Conservation (phyloP, 2,797 vertebrate species). For the Tapera naevia region DNA sequence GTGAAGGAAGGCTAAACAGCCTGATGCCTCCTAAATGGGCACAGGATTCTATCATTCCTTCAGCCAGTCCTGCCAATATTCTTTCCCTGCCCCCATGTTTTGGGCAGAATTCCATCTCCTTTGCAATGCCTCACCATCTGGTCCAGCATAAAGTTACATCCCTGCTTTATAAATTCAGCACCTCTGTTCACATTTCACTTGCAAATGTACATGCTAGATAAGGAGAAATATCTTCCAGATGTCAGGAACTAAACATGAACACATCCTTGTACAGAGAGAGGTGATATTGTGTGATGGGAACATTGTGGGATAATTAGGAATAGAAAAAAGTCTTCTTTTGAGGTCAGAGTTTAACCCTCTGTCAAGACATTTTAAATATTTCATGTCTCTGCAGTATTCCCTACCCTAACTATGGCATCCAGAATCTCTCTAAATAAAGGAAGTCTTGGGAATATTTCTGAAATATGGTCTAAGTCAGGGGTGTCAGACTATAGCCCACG, state of each 20-base stretch:
- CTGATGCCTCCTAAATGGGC: neutral
- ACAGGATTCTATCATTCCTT: neutral
- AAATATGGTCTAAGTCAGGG: neutral
- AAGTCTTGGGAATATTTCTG: neutral
- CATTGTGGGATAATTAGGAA: neutral
- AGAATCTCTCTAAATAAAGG: neutral
- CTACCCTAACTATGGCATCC: neutral
- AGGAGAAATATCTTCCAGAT: slow-evolving; percentile 40
- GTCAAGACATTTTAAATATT: neutral
- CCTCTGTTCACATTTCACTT: slow-evolving; percentile 1
- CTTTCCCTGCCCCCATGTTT: neutral
- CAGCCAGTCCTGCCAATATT: neutral
- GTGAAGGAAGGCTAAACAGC: neutral
- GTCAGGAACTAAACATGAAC: neutral
- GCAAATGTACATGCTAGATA: slow-evolving; percentile 21
- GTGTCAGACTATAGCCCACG: no score
- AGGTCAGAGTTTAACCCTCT: neutral
- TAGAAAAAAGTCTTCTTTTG: neutral
- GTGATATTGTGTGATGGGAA: neutral
- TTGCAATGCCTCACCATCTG: neutral
- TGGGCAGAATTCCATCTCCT: neutral
- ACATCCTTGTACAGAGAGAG: neutral
- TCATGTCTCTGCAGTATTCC: neutral
- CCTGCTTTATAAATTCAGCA: slow-evolving; percentile 17
- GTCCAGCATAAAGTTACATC: neutral